Conservation (phyloP, 1,140 invertebrate species). For the Drosophila lini region DNA sequence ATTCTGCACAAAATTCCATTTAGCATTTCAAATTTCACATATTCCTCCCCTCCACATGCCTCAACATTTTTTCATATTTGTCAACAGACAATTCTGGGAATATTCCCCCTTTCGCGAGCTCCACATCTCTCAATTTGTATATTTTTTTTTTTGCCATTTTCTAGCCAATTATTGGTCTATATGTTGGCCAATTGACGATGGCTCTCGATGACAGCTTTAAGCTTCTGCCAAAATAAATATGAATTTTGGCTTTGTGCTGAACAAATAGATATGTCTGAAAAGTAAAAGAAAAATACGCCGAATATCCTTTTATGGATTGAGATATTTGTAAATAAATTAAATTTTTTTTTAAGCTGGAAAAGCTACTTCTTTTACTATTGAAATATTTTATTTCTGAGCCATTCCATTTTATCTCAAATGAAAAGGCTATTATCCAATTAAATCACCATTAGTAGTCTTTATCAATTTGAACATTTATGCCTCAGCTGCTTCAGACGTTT, state of each 20-base stretch:
- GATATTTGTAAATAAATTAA: background rate
- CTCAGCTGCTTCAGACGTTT: background rate
- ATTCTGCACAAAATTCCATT: slow-evolving; percentile 18
- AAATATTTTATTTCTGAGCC: background rate
- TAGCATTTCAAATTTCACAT: slow-evolving; percentile 30
- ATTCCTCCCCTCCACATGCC: background rate
- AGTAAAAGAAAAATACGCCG: background rate
- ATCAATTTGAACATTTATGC: background rate
- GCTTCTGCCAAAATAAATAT: slow-evolving; percentile 24
- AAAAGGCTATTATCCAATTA: background rate
- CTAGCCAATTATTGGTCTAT: slow-evolving; percentile 39
- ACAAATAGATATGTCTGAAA: slow-evolving; percentile 6
- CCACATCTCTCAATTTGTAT: background rate
- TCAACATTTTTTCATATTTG: slow-evolving; percentile 21
- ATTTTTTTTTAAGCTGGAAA: no score
- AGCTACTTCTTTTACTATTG: background rate
- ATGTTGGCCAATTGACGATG: slow-evolving; percentile 20
- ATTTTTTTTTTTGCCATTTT: slow-evolving; percentile 11
- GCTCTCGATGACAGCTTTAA: slow-evolving; percentile 39
- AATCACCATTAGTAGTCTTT: background rate
- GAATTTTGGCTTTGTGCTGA: slow-evolving; percentile 3
- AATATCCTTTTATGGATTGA: background rate
- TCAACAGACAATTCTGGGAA: slow-evolving; percentile 33
- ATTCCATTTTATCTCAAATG: background rate
- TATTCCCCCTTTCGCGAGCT: slow-evolving; percentile 6